phyloP scores from a whole-genome alignment of 2,113 vertebrate genomes.

The Aleadryas rufinucha region DNA sequence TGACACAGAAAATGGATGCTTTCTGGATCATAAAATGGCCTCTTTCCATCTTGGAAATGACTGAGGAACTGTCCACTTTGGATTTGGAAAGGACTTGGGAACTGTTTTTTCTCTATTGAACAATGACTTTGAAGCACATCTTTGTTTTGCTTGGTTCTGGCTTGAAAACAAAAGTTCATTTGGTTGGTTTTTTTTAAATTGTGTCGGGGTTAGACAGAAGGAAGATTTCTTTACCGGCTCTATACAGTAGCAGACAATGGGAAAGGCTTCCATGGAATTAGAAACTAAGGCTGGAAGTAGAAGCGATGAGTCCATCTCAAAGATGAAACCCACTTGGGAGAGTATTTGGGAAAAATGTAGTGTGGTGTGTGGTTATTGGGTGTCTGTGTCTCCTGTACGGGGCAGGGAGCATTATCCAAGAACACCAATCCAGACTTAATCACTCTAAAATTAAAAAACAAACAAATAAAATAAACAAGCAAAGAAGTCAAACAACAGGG shows the following conservation, averaged over 20 bases:
- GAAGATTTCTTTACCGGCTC: neutral
- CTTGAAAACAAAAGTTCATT: neutral
- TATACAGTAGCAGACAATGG: neutral
- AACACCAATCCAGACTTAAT: neutral
- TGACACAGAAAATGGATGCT: conserved; percentile 60
- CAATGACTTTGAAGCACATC: neutral
- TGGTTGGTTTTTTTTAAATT: neutral
- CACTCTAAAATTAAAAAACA: neutral
- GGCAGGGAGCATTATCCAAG: neutral
- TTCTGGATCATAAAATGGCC: conserved; percentile 54
- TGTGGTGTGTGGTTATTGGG: neutral
- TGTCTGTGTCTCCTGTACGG: neutral
- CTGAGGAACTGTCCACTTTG: conserved; percentile 29
- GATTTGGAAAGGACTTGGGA: neutral
- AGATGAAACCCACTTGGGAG: neutral
- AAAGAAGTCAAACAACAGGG: neutral
- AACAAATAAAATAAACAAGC: neutral
- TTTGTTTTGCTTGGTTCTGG: neutral
- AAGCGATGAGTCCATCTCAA: neutral
- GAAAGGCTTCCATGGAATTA: neutral
- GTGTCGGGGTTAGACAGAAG: neutral
- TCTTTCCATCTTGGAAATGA: conserved; percentile 22
- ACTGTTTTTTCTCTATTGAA: neutral
- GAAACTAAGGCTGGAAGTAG: neutral
- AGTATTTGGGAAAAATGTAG: neutral